A percentile compares a stretch with the other conserved stretches of the same genome.
Evolutionary conservation across 2,888 invertebrate genomes (phyloP).

Genomic region (Euzetes globulus): DNA sequence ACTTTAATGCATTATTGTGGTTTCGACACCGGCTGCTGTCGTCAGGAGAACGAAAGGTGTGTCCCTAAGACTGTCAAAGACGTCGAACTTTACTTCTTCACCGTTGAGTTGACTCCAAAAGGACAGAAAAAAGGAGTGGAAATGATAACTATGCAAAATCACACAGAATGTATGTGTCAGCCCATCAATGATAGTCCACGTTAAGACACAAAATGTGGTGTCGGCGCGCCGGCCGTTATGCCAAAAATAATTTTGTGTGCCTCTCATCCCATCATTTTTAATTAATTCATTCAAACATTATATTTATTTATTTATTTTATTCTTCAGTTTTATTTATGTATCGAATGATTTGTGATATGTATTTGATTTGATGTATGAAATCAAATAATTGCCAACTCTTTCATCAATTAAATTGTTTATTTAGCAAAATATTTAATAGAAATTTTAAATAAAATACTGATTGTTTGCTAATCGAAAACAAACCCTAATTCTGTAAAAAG

Average conservation of each 20-base stretch:
- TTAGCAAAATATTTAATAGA: not conserved
- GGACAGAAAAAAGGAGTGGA: slow-evolving; percentile 34
- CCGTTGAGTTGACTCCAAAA: slow-evolving; percentile 29
- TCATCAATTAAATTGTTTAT: not conserved
- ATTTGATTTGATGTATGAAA: not conserved
- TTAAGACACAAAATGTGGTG: not conserved
- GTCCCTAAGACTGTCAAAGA: slow-evolving; percentile 32
- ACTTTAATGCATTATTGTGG: slow-evolving; percentile 34
- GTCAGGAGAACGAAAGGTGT: slow-evolving; percentile 34
- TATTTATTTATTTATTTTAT: not conserved
- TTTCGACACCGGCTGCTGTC: slow-evolving; percentile 32
- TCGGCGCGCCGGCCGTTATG: no score
- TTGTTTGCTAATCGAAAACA: not conserved
- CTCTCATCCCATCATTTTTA: not conserved
- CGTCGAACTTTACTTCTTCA: slow-evolving; percentile 31
- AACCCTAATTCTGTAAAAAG: not conserved
- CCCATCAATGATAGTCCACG: slow-evolving; percentile 31
- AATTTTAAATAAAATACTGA: not conserved
- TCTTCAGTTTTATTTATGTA: not conserved
- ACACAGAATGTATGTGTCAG: slow-evolving; percentile 35
- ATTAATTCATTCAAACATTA: slow-evolving; percentile 2
- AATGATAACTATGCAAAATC: slow-evolving; percentile 31
- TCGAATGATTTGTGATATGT: slow-evolving; percentile 1
- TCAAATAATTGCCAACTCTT: not conserved
- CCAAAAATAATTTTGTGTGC: not conserved